Conservation (phyloP, 2,888 invertebrate species). For the Eupithecia centaureata region DNA sequence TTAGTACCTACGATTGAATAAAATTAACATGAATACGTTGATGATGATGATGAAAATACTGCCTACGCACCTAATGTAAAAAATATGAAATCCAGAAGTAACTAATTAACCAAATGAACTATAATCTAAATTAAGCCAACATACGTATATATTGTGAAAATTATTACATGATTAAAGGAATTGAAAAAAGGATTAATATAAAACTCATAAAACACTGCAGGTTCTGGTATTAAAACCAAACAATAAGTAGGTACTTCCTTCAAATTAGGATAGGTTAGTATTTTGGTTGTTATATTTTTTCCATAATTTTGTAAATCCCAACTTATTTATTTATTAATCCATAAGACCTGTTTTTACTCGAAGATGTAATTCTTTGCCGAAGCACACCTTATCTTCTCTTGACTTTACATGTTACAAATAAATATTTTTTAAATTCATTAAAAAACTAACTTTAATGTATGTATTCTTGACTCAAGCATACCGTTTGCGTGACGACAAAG, state of each 20-base stretch:
- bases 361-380: too few relatives aligned
- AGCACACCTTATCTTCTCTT: too few relatives aligned
- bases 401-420: neutral
- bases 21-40: too few relatives aligned
- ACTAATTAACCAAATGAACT: neutral
- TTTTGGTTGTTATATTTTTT: neutral
- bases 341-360: neutral
- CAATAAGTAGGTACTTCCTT: too few relatives aligned
- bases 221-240: neutral
- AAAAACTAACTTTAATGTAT: neutral
- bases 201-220: neutral
- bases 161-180: too few relatives aligned
- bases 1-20: too few relatives aligned
- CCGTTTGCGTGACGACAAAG: neutral
- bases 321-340: neutral
- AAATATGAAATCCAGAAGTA: neutral
- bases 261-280: neutral
- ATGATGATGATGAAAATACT: too few relatives aligned
- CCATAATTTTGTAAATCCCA: neutral
- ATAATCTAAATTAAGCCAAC: neutral
- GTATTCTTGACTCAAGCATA: slow-evolving; percentile 1
- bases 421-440: neutral
- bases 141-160: too few relatives aligned
- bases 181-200: too few relatives aligned
- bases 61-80: neutral